Evolutionary conservation across 2,888 invertebrate genomes (phyloP).

Genomic region (Ischnura elegans): DNA sequence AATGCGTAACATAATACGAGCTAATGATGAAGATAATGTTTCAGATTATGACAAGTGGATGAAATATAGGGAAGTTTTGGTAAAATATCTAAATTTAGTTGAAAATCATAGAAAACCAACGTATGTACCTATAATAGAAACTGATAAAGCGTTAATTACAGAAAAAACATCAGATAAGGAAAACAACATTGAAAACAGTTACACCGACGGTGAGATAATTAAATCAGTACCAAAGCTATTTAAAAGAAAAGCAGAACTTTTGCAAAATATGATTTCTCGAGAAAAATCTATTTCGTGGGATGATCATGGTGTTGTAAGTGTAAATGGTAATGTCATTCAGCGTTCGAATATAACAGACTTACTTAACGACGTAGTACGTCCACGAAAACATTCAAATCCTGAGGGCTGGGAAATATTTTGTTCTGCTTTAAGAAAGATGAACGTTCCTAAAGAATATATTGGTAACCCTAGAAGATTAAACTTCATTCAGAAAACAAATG

Average conservation of each 20-base stretch:
- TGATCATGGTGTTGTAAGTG: neutral
- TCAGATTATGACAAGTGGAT: constrained; percentile 43
- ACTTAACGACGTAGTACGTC: constrained; percentile 18
- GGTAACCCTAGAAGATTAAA: constrained; percentile 28
- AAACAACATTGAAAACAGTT: neutral
- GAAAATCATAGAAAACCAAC: neutral
- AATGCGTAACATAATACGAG: neutral
- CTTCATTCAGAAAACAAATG: constrained; percentile 1
- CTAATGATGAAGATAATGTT: neutral
- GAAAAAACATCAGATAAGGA: neutral
- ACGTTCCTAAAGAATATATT: constrained; percentile 43
- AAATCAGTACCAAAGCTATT: constrained; percentile 11
- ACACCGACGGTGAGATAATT: neutral
- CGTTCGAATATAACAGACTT: constrained; percentile 46
- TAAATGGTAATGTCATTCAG: neutral
- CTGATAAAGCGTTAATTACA: neutral
- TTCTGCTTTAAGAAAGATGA: neutral
- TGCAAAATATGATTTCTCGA: neutral
- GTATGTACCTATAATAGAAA: neutral
- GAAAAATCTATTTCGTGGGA: neutral
- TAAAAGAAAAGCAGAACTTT: neutral
- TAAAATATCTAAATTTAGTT: neutral
- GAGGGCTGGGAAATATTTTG: constrained; percentile 25
- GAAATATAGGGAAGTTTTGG: neutral
- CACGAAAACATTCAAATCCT: too few relatives aligned